phyloP scores from a whole-genome alignment of 2,888 invertebrate species.

The Tinea trinotella region DNA sequence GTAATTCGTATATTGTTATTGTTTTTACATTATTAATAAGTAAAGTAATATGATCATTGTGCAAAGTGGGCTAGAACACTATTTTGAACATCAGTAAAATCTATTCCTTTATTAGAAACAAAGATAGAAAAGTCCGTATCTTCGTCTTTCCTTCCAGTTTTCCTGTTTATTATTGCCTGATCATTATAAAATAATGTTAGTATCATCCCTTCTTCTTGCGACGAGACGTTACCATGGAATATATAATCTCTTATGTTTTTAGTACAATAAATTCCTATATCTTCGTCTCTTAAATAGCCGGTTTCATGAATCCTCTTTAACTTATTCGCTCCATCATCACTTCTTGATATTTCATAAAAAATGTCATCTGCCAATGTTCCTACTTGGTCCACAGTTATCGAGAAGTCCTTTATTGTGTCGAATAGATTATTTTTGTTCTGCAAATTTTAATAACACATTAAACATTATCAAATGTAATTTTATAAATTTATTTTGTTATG shows the following conservation, averaged over 20 bases:
- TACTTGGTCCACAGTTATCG: constrained; percentile 26
- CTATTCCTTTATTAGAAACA: constrained; percentile 4
- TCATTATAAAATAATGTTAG: constrained; percentile 27
- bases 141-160: not conserved
- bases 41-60: too few relatives aligned
- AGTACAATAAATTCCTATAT: constrained; percentile 34
- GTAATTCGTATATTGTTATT: too few relatives aligned
- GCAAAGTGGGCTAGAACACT: not conserved
- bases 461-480: not conserved
- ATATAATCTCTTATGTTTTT: constrained; percentile 33
- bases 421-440: constrained; percentile 7
- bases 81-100: not conserved
- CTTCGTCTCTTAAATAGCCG: constrained; percentile 27
- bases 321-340: not conserved
- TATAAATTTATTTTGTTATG: not conserved
- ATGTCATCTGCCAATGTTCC: constrained; percentile 22
- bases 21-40: too few relatives aligned
- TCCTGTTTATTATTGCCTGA: not conserved
- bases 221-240: constrained; percentile 26
- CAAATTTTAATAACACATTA: not conserved
- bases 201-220: constrained; percentile 32
- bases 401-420: constrained; percentile 26
- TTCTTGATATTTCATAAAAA: not conserved
- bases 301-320: constrained; percentile 21
- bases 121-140: not conserved